A percentile compares a stretch with the other conserved stretches of the same genome.
Conservation (phyloP, 2,888 invertebrate species). For the Epistrophe grossulariae region DNA sequence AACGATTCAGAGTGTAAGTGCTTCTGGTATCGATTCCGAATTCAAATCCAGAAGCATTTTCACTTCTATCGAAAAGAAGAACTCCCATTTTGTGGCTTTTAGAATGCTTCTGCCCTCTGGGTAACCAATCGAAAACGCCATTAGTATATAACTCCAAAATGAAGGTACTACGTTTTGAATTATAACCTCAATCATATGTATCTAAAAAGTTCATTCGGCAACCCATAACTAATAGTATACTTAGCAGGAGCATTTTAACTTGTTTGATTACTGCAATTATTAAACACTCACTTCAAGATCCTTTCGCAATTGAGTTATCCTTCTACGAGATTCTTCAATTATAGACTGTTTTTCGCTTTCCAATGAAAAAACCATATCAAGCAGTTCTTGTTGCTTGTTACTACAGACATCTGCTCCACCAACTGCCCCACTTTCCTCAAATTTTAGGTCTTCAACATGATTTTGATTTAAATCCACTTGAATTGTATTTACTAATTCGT, state of each 20-base stretch:
- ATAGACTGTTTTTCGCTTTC: slow-evolving; percentile 83
- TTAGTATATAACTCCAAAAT: too few relatives aligned
- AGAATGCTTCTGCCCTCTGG: too few relatives aligned
- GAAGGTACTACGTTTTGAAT: too few relatives aligned
- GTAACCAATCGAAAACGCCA: too few relatives aligned
- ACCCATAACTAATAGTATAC: background rate
- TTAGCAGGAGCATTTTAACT: background rate
- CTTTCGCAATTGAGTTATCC: slow-evolving; percentile 81
- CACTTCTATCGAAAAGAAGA: too few relatives aligned
- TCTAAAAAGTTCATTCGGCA: background rate
- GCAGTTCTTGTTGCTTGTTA: slow-evolving; percentile 80
- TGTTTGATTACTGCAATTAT: background rate
- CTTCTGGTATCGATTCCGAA: too few relatives aligned
- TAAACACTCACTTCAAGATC: slow-evolving; percentile 82
- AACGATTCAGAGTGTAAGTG: too few relatives aligned
- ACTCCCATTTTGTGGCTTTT: too few relatives aligned
- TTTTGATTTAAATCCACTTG: slow-evolving; percentile 63
- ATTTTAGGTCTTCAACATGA: slow-evolving; percentile 5
- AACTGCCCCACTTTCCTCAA: slow-evolving; percentile 59
- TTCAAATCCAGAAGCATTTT: too few relatives aligned
- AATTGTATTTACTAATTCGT: background rate
- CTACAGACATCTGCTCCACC: slow-evolving; percentile 49
- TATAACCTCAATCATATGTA: slow-evolving; percentile 12
- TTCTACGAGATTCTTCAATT: slow-evolving; percentile 82
- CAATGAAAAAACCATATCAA: slow-evolving; percentile 82